Percentiles rank a stretch among this genome's conserved stretches.
phyloP scores from a whole-genome alignment of 1,140 invertebrate genomes.

The Leptinotarsa defecta region DNA sequence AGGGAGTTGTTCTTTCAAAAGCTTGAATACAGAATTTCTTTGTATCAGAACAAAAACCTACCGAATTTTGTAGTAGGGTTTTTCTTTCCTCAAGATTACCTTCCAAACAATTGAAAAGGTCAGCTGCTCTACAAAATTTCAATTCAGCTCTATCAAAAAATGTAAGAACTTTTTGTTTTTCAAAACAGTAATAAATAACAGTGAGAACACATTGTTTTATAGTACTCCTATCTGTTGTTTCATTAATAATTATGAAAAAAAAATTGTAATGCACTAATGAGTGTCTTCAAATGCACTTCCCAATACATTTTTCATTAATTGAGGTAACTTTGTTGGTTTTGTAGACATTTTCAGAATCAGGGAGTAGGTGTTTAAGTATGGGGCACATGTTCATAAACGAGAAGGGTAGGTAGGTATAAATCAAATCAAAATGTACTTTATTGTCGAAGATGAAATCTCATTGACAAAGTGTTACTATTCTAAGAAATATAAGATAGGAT shows the following conservation, averaged over 20 bases:
- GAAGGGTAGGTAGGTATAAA: constrained; percentile 19
- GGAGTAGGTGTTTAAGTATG: constrained; percentile 15
- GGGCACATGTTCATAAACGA: constrained; percentile 19
- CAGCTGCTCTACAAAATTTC: too few species aligned
- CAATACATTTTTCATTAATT: constrained; percentile 16
- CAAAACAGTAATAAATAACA: too few species aligned
- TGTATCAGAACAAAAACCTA: neutral
- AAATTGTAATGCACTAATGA: neutral
- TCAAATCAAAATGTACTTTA: too few species aligned
- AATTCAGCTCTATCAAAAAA: too few species aligned
- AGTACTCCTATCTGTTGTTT: constrained; percentile 22
- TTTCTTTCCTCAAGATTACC: constrained; percentile 28
- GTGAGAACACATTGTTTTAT: constrained; percentile 27
- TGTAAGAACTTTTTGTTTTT: too few species aligned
- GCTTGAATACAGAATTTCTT: neutral
- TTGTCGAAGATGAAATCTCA: too few species aligned
- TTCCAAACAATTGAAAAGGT: constrained; percentile 36
- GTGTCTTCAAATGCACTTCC: constrained; percentile 12
- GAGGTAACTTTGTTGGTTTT: constrained; percentile 24
- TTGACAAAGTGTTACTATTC: too few species aligned
- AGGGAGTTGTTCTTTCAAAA: constrained; percentile 19
- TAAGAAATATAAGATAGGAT: too few species aligned
- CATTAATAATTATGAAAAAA: constrained; percentile 27
- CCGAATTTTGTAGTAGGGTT: neutral
- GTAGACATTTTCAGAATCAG: constrained; percentile 25